These are phyloP conservation scores for Acyrthosiphon pisum DNA, from an alignment of 1,140 invertebrate species.

Conservation along the genomic window DNA sequence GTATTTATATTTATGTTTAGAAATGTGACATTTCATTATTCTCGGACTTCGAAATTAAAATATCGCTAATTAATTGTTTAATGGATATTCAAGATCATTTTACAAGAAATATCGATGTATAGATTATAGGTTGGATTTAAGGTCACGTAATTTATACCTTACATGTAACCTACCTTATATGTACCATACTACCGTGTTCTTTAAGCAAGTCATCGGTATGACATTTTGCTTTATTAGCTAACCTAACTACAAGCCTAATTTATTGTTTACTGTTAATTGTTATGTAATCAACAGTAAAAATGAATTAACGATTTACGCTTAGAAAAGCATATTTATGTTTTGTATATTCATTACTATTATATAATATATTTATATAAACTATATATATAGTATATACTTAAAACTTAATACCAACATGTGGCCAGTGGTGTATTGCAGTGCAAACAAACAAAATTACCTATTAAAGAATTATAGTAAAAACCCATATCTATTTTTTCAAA, in stretches of 20 bases:
- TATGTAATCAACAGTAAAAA: neutral
- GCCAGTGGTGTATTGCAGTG: too few relatives aligned
- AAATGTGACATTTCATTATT: neutral
- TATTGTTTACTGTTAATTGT: neutral
- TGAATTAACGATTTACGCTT: neutral
- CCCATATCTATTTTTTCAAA: too few relatives aligned
- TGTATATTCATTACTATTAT: neutral
- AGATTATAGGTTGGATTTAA: neutral
- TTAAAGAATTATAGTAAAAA: too few relatives aligned
- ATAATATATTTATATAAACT: too few relatives aligned
- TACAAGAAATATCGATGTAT: neutral
- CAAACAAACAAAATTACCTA: too few relatives aligned
- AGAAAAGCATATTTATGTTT: too few relatives aligned
- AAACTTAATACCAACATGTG: too few relatives aligned
- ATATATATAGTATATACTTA: too few relatives aligned
- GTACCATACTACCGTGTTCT: neutral
- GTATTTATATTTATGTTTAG: neutral
- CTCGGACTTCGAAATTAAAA: neutral
- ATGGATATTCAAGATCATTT: neutral
- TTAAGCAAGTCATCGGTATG: neutral
- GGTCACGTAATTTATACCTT: neutral
- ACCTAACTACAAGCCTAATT: neutral
- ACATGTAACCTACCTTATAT: too few relatives aligned
- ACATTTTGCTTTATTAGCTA: neutral
- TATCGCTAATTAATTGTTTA: neutral